phyloP scores from a whole-genome alignment of 2,113 vertebrate genomes.

The Oceanodroma tethys region DNA sequence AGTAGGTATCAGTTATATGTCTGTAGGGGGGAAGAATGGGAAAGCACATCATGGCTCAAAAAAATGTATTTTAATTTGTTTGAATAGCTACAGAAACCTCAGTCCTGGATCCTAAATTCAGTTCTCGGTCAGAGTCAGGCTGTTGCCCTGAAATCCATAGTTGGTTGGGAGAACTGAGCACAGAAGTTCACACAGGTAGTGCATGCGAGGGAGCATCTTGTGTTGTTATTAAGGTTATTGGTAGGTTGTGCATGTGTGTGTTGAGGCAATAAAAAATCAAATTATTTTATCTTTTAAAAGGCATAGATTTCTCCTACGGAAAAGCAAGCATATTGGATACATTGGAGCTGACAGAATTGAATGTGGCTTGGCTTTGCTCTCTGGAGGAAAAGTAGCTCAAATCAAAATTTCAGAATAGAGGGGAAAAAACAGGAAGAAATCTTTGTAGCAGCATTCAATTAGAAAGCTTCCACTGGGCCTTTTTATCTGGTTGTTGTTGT shows the following conservation, averaged over 20 bases:
- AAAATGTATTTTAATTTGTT: not conserved
- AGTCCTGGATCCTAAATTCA: not conserved
- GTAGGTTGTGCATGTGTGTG: not conserved
- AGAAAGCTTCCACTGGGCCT: not conserved
- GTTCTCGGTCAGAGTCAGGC: not conserved
- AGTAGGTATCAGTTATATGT: not conserved
- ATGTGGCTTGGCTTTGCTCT: not conserved
- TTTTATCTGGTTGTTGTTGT: not conserved
- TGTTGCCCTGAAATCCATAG: not conserved
- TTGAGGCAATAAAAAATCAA: not conserved
- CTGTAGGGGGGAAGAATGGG: not conserved
- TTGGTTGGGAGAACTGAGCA: not conserved
- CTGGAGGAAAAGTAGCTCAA: constrained; percentile 9
- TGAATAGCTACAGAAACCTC: not conserved
- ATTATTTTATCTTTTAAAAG: not conserved
- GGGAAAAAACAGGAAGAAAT: not conserved
- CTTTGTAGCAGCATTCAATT: not conserved
- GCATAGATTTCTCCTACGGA: not conserved
- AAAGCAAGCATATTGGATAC: not conserved
- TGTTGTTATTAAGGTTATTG: not conserved
- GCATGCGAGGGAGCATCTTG: not conserved
- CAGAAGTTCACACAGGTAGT: rapidly evolving
- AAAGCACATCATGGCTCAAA: not conserved
- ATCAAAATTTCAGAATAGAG: not conserved
- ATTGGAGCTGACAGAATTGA: constrained; percentile 4